These are phyloP conservation scores for Polyommatus icarus DNA, from an alignment of 2,888 invertebrate species.

Conservation along the genomic window DNA sequence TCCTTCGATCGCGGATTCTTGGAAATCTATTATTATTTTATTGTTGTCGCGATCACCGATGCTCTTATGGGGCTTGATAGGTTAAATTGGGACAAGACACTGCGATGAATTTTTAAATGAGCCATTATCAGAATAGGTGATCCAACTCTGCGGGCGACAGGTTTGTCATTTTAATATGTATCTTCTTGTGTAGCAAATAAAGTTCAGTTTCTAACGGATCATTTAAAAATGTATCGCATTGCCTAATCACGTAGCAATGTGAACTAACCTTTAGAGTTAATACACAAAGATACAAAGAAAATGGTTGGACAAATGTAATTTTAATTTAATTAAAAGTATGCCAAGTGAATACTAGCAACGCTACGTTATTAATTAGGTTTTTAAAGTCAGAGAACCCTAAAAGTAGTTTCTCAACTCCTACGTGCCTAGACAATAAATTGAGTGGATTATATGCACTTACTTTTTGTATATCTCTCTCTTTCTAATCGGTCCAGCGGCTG, in stretches of 20 bases:
- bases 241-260: not conserved
- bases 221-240: too few species aligned
- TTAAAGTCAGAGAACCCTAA: slow-evolving; percentile 6
- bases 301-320: not conserved
- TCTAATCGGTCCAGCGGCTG: slow-evolving; percentile 46
- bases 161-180: too few species aligned
- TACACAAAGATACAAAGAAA: not conserved
- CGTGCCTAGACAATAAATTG: slow-evolving; percentile 69
- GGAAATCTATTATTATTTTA: too few species aligned
- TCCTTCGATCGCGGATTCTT: too few species aligned
- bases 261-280: not conserved
- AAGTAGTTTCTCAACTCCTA: slow-evolving; percentile 56
- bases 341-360: not conserved
- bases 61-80: too few species aligned
- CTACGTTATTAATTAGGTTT: slow-evolving; percentile 23
- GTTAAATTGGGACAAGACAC: too few species aligned
- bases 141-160: too few species aligned
- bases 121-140: too few species aligned
- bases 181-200: too few species aligned
- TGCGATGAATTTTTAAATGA: too few species aligned
- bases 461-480: slow-evolving; percentile 50
- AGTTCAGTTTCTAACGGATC: too few species aligned
- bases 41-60: too few species aligned
- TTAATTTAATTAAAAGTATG: slow-evolving; percentile 1
- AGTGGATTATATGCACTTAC: slow-evolving; percentile 64